phyloP scores from a whole-genome alignment of 2,113 vertebrate species.

The Coptodon rendalli region DNA sequence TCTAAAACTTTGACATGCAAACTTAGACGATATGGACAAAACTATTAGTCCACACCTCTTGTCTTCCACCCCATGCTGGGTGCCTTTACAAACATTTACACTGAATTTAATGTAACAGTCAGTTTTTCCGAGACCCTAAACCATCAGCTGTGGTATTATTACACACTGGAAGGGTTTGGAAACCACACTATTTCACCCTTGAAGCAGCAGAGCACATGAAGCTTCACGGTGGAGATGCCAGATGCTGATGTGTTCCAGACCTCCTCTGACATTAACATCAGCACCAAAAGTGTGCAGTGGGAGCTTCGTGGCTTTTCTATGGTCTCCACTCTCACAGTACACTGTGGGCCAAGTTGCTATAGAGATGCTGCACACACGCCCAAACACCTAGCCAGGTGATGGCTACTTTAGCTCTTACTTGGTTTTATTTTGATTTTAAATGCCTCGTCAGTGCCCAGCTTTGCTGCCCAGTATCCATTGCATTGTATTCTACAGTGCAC shows the following conservation, averaged over 20 bases:
- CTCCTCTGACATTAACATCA: not conserved
- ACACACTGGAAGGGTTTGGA: not conserved
- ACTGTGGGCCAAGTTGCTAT: conserved; percentile 62
- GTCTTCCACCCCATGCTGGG: not conserved
- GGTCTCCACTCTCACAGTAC: not conserved
- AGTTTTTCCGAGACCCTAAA: not conserved
- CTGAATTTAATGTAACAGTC: not conserved
- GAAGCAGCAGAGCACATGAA: not conserved
- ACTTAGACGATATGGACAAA: not conserved
- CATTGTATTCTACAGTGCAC: not conserved
- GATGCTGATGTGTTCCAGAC: not conserved
- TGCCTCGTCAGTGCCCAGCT: not conserved
- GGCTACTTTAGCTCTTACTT: not conserved
- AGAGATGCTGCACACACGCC: conserved; percentile 24
- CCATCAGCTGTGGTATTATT: not conserved
- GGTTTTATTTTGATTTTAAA: not conserved
- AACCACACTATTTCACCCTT: not conserved
- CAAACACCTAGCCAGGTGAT: not conserved
- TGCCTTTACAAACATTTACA: not conserved
- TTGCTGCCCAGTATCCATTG: not conserved
- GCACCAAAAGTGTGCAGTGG: not conserved
- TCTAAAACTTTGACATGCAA: not conserved
- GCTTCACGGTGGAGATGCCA: rapidly evolving
- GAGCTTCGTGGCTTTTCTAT: not conserved
- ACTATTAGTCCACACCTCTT: not conserved